Base-by-base conservation (phyloP, 2,888 invertebrate genomes). In the Aquatica leii region DNA sequence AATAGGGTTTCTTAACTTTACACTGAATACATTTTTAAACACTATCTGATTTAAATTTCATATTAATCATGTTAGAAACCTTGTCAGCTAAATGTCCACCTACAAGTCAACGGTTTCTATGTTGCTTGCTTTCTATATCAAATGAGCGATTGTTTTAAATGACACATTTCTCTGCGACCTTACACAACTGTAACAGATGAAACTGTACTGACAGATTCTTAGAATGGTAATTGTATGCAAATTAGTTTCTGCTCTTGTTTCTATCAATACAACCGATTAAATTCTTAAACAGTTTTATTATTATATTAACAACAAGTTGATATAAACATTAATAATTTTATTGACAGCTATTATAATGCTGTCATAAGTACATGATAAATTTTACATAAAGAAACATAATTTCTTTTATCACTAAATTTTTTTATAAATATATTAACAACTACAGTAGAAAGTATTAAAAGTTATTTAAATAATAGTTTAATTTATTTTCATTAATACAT, bases 21-120 rank as follows among this genome's bases (percentile, higher is more conserved):
- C 64, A 64, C 64, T 34, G 59, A 64, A 64, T 58, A 59, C 64
- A 64, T 64, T 64, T 63, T 64, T 64, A 64, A 64, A 59, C 59
- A 59, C 49, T 64, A 64, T 64, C 64, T 59, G 64, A 64, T 64
- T 54, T 50, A 40, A 60, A 59, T 59, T 64, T 37, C 41, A 37
- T 60, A 64, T 64, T 56, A 59, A 64, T 64, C 64, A 59, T 59
- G 52, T 24, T 48, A 35, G 41, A n/a, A 37, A 21, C 41, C 21
- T 43, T 62, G 57, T 57, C 49, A 52, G 62, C 20, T 53, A 15
- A 46, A 9, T 52, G 49, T 40, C 41, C 58, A 52, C 57, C 57
- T 53, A 57, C 57, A 53, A 46, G 40, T 46, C 15, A 24, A 48
- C 17, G 21, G 43, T 35, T 43, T 43, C 20, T 6, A 12, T 35